Percentiles rank a stretch among this genome's conserved stretches.
Evolutionary conservation across 2,113 vertebrate species (phyloP).

Genomic region (Tyrannus savana): DNA sequence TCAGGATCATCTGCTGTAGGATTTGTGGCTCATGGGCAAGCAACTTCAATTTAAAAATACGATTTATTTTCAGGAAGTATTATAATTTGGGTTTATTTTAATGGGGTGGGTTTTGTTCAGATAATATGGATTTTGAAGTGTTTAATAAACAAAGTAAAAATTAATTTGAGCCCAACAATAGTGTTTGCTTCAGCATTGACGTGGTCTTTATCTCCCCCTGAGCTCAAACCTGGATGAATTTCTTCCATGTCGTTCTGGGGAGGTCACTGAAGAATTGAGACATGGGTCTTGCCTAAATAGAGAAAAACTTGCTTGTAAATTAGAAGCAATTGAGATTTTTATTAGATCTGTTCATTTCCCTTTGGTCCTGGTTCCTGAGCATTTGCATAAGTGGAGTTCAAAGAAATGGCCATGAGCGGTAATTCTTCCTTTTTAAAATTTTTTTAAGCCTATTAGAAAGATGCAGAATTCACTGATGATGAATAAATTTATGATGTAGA

Average conservation of each 20-base stretch:
- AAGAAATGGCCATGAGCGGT: slow-evolving; percentile 31
- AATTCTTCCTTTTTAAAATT: not conserved
- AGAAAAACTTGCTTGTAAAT: slow-evolving; percentile 20
- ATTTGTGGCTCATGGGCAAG: not conserved
- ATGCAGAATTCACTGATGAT: slow-evolving; percentile 8
- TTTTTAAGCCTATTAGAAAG: not conserved
- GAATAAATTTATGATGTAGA: slow-evolving; percentile 13
- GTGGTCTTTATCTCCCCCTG: not conserved
- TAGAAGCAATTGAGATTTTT: slow-evolving; percentile 34
- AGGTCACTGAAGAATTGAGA: not conserved
- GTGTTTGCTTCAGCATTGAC: not conserved
- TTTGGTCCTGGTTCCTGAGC: slow-evolving; percentile 7
- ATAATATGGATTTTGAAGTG: not conserved
- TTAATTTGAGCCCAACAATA: not conserved
- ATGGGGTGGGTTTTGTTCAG: not conserved
- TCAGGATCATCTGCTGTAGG: not conserved
- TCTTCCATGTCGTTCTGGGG: not conserved
- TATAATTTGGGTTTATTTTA: not conserved
- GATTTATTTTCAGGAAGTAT: not conserved
- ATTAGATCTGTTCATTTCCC: slow-evolving; percentile 33
- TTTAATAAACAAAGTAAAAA: not conserved
- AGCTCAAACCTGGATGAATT: not conserved
- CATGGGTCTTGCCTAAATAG: not conserved
- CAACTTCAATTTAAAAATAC: not conserved
- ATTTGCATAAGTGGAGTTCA: slow-evolving; percentile 32